A percentile compares a stretch with the other conserved stretches of the same genome.
Evolutionary conservation across 2,888 invertebrate species (phyloP).

Genomic region (Coleophora flavipennella): DNA sequence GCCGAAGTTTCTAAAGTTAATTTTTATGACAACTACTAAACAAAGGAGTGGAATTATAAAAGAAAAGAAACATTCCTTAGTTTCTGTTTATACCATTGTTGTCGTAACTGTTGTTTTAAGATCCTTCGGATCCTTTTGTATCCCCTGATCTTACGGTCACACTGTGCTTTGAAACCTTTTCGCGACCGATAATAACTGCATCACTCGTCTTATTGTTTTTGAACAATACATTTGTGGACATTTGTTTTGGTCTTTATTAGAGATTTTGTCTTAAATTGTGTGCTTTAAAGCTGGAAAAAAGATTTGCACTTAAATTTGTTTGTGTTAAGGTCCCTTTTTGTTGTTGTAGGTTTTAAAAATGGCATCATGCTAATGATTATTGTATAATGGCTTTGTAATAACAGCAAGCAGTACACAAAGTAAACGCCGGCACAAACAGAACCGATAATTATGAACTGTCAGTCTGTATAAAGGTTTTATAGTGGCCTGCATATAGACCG

Average conservation of each 20-base stretch:
- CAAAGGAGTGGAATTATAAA: slow-evolving; percentile 47
- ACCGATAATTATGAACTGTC: slow-evolving; percentile 25
- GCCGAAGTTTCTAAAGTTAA: slow-evolving; percentile 59
- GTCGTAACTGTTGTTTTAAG: slow-evolving; percentile 26
- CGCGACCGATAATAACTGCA: slow-evolving; percentile 26
- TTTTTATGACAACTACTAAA: slow-evolving; percentile 62
- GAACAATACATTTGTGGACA: slow-evolving; percentile 42
- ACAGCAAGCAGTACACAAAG: slow-evolving; percentile 20
- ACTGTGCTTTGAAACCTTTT: slow-evolving; percentile 18
- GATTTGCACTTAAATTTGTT: slow-evolving; percentile 4
- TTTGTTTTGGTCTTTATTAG: slow-evolving; percentile 8
- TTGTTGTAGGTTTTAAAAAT: neutral
- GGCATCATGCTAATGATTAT: slow-evolving; percentile 38
- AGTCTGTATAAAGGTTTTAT: slow-evolving; percentile 28
- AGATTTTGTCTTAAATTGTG: neutral
- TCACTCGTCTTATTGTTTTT: slow-evolving; percentile 30
- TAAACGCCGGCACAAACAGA: slow-evolving; percentile 21
- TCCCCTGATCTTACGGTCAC: slow-evolving; percentile 30
- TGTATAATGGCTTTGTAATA: slow-evolving; percentile 23
- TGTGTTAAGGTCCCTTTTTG: slow-evolving; percentile 2
- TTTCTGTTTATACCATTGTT: slow-evolving; percentile 41
- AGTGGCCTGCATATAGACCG: slow-evolving; percentile 24
- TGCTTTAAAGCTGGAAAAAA: too few relatives aligned
- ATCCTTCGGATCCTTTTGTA: slow-evolving; percentile 31
- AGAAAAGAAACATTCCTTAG: slow-evolving; percentile 52